Conservation (phyloP, 2,113 vertebrate species). For the Pseudorectes ferrugineus region DNA sequence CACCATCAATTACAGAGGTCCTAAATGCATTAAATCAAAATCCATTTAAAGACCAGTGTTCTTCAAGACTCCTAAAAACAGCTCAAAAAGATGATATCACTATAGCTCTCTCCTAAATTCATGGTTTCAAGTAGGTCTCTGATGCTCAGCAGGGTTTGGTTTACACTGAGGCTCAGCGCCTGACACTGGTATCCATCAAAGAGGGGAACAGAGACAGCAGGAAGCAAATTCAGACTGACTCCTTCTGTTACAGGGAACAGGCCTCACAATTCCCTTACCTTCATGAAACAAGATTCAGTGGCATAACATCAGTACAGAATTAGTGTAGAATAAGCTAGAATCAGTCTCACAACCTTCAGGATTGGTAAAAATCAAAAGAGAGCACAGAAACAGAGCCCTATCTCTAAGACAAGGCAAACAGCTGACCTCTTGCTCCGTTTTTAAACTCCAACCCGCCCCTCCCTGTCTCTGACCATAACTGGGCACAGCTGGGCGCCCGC, state of each 20-base stretch:
- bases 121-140: background rate
- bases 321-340: fast-evolving
- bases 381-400: fast-evolving
- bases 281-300: background rate
- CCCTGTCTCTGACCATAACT: background rate
- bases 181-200: background rate
- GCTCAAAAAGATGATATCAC: background rate
- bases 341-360: background rate
- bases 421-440: background rate
- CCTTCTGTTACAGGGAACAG: background rate
- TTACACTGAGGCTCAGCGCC: background rate
- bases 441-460: background rate
- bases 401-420: background rate
- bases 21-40: background rate
- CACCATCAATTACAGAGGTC: background rate
- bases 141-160: background rate
- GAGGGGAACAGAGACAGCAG: background rate
- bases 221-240: background rate
- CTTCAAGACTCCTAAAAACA: background rate
- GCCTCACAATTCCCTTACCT: background rate
- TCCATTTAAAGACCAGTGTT: background rate
- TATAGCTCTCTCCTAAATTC: background rate
- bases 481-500: constrained; percentile 12
- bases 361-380: background rate
- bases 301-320: background rate